Conservation (phyloP, 2,888 invertebrate genomes). For the Helleia helle region DNA sequence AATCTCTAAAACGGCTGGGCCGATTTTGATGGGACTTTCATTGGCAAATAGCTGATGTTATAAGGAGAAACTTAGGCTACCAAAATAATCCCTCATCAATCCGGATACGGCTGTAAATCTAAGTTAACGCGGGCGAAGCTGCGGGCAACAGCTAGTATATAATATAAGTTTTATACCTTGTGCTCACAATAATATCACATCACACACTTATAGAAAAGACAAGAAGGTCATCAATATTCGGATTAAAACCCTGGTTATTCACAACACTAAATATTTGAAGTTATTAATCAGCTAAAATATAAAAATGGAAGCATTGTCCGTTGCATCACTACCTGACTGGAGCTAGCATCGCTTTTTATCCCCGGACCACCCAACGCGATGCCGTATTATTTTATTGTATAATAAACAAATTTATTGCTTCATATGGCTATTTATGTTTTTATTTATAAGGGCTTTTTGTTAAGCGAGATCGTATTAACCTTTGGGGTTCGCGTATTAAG, state of each 20-base stretch:
- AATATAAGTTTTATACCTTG: too few species aligned
- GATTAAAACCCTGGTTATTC: background rate
- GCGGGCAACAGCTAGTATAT: too few species aligned
- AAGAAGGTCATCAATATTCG: too few species aligned
- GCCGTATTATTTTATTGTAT: conserved; percentile 72
- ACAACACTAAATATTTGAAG: background rate
- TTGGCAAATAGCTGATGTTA: too few species aligned
- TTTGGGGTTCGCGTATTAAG: conserved; percentile 37
- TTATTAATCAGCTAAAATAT: conserved; percentile 4
- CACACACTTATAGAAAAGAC: too few species aligned
- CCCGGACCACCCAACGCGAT: conserved; percentile 66
- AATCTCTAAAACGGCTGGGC: too few species aligned
- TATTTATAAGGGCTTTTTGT: conserved; percentile 66
- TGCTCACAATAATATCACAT: too few species aligned
- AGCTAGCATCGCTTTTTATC: conserved; percentile 35
- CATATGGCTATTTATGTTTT: conserved; percentile 69
- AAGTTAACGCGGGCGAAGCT: too few species aligned
- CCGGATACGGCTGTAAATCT: too few species aligned
- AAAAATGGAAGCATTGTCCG: background rate
- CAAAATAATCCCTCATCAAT: too few species aligned
- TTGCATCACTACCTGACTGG: background rate
- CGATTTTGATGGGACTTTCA: too few species aligned
- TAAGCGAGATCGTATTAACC: conserved; percentile 43
- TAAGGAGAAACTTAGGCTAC: too few species aligned
- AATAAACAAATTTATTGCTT: conserved; percentile 73